Evolutionary conservation across 1,140 invertebrate species (phyloP), one percentile per base, ranked within the genome.

Genomic region (Sarcophaga peregrina): DNA sequence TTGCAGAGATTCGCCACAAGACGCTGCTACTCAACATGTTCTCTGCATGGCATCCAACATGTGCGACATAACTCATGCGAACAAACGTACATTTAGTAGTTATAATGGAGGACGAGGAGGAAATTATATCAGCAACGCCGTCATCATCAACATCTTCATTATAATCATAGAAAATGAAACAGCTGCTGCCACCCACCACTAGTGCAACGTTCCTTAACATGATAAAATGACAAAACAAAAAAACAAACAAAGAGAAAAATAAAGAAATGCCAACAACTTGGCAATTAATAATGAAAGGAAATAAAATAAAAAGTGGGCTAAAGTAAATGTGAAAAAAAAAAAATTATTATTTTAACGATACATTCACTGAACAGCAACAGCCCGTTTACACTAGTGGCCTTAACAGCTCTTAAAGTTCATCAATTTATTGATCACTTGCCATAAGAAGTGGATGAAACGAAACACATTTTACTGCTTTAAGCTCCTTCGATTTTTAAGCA

Each of bases 51-150:
- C 86, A 93, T 93, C 86, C 92, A 93, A 88, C 91, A 93, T 89
- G 91, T 94, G 88, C 92, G 94, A 85, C 94, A 94, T 91, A 95
- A 95, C 90, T 95, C 94, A 91, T 94, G 94, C 91, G 94, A 95
- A 91, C 94, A 95, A 91, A 95, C 94, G 87, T 95, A 94, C 92
- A 95, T 95, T 93, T 95, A 95, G 94, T 90, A 87, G 87, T 80
- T 82, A 80, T 82, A 50, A 50, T 50, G 47, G 15, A 50, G 9
- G n/a, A 17, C 1, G 52, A n/a, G 9, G n/a, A 17, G 8, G 52
- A n/a, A 76, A 48, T 68, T 58, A 58, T 58, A n/a, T 17, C 62
- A 20, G 0, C 62, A 8, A 8, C n/a, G 17, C 6, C 62, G n/a
- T 37, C 25, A 37, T 37, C 25, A 37, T 37, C 4, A 37, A 2